phyloP scores from a whole-genome alignment of 2,888 invertebrate genomes.

The Dryobota labecula region DNA sequence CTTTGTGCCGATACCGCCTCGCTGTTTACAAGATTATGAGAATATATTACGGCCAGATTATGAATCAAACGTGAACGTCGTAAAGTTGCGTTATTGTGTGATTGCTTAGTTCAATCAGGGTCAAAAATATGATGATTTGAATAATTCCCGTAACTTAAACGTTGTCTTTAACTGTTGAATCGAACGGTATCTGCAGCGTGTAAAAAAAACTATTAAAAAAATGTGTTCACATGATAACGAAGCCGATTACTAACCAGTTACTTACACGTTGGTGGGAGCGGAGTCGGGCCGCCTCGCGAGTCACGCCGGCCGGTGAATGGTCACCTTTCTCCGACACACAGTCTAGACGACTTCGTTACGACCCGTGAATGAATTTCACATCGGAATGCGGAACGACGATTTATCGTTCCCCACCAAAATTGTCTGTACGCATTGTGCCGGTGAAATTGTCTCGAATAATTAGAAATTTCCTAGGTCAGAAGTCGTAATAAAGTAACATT shows the following conservation, averaged over 20 bases:
- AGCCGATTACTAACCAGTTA: slow-evolving; percentile 74
- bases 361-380: slow-evolving; percentile 88
- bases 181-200: slow-evolving; percentile 50
- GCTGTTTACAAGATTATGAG: slow-evolving; percentile 42
- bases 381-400: slow-evolving; percentile 89
- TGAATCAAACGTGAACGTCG: slow-evolving; percentile 22
- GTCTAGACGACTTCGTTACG: slow-evolving; percentile 87
- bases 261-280: slow-evolving; percentile 81
- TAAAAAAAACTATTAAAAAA: slow-evolving; percentile 39
- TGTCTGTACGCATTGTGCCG: slow-evolving; percentile 76
- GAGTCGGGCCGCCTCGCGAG: slow-evolving; percentile 74
- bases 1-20: slow-evolving; percentile 72
- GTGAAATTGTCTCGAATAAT: slow-evolving; percentile 82
- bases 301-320: slow-evolving; percentile 85
- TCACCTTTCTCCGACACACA: slow-evolving; percentile 90
- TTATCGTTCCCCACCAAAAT: slow-evolving; percentile 81
- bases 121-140: slow-evolving; percentile 18
- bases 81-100: slow-evolving; percentile 17
- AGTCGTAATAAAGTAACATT: slow-evolving; percentile 61
- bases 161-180: slow-evolving; percentile 44
- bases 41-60: slow-evolving; percentile 35
- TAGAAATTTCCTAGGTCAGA: slow-evolving; percentile 74
- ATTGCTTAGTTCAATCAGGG: slow-evolving; percentile 30
- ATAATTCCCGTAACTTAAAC: slow-evolving; percentile 41
- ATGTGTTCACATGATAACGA: slow-evolving; percentile 61